These are phyloP conservation scores for Sturnira hondurensis DNA, from an alignment of 2,113 vertebrate genomes.

Conservation along the genomic window DNA sequence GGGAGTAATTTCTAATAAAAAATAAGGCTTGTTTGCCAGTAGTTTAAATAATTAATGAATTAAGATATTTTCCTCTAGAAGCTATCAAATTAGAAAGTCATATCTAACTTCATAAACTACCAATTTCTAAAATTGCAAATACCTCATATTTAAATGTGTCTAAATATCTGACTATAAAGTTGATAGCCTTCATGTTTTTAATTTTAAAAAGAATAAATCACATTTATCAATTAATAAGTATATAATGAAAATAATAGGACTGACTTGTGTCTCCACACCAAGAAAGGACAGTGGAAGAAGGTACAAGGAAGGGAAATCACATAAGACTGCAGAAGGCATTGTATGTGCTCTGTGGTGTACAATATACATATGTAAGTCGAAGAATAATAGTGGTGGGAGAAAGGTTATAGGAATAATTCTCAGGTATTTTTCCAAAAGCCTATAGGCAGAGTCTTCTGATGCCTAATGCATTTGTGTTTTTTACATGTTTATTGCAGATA, in stretches of 20 bases:
- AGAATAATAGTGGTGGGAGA: background rate
- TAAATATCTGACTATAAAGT: background rate
- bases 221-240: background rate
- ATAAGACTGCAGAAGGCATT: fast-evolving
- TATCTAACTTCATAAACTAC: background rate
- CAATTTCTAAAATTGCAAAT: background rate
- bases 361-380: too few relatives aligned
- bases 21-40: background rate
- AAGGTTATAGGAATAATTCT: background rate
- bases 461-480: background rate
- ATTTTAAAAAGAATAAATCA: background rate
- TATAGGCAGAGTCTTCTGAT: background rate
- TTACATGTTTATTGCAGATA: background rate
- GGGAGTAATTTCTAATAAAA: background rate
- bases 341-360: background rate
- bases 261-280: background rate
- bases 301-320: too few relatives aligned
- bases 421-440: background rate
- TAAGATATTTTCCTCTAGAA: background rate
- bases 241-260: background rate
- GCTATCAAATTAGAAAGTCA: background rate
- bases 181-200: background rate
- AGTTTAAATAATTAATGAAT: background rate
- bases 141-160: background rate
- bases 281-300: background rate